Conservation (phyloP, 2,113 vertebrate species). For the Bombycilla garrulus region DNA sequence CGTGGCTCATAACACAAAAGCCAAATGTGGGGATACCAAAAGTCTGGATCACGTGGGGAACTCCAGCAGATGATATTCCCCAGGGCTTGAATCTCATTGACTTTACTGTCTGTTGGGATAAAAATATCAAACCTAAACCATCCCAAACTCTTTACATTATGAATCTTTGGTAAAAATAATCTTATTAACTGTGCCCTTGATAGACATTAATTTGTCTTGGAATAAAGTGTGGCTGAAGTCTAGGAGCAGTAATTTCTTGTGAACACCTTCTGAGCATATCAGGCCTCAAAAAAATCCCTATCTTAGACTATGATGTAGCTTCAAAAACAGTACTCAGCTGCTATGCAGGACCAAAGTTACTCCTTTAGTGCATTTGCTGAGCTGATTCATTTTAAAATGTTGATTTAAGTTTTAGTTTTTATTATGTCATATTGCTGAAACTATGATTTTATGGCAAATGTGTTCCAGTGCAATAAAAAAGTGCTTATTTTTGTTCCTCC, state of each 20-base stretch:
- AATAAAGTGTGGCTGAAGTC: neutral
- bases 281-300: neutral
- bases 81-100: neutral
- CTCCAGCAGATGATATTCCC: neutral
- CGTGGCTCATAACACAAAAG: neutral
- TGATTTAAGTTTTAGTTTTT: constrained; percentile 57
- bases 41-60: accelerated
- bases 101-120: neutral
- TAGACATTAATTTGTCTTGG: neutral
- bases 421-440: constrained; percentile 48
- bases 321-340: neutral
- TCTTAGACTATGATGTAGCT: neutral
- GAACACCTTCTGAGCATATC: neutral
- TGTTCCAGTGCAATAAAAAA: constrained; percentile 60
- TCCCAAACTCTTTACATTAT: neutral
- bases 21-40: neutral
- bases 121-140: neutral
- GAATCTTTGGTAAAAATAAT: neutral
- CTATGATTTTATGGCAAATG: constrained; percentile 55
- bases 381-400: neutral
- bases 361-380: neutral
- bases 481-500: constrained; percentile 33
- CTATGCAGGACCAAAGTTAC: neutral
- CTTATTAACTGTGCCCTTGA: neutral
- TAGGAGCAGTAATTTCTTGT: neutral